phyloP scores from a whole-genome alignment of 1,140 invertebrate genomes.

The Cardiocondyla obscurior region DNA sequence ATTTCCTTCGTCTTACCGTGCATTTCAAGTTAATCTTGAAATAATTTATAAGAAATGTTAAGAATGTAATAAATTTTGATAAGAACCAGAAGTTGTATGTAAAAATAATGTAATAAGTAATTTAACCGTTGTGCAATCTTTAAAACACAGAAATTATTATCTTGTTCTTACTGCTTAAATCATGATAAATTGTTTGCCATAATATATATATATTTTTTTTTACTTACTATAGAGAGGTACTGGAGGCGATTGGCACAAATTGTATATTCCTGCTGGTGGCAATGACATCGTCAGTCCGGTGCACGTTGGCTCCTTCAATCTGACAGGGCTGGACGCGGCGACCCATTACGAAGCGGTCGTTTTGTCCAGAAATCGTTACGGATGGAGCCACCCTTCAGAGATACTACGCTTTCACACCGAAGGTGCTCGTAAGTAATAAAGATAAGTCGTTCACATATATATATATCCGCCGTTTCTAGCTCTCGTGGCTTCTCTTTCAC shows the following conservation, averaged over 20 bases:
- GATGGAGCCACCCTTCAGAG: constrained; percentile 88
- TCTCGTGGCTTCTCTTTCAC: constrained; percentile 3
- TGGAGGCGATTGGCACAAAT: constrained; percentile 85
- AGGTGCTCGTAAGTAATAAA: constrained; percentile 84
- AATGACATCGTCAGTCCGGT: constrained; percentile 84
- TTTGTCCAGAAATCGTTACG: constrained; percentile 88
- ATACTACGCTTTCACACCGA: constrained; percentile 87
- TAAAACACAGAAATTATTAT: constrained; percentile 77
- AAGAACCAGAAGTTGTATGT: constrained; percentile 70
- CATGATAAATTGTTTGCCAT: constrained; percentile 79
- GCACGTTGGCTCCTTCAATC: constrained; percentile 87
- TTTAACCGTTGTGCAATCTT: constrained; percentile 81
- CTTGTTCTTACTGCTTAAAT: constrained; percentile 78
- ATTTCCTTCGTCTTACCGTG: neutral
- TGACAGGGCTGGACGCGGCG: constrained; percentile 87
- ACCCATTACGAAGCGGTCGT: constrained; percentile 89
- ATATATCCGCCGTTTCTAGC: neutral
- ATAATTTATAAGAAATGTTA: constrained; percentile 1
- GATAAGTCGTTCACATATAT: constrained; percentile 19
- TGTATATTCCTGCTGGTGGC: constrained; percentile 89
- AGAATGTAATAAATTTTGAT: neutral
- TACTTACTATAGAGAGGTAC: constrained; percentile 4
- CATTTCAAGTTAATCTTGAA: neutral
- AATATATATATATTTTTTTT: too few species aligned
- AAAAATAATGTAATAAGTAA: constrained; percentile 84